Evolutionary conservation across 2,113 vertebrate species (phyloP), one percentile per base, ranked within the genome.

Genomic region (Dicrurus megarhynchus): DNA sequence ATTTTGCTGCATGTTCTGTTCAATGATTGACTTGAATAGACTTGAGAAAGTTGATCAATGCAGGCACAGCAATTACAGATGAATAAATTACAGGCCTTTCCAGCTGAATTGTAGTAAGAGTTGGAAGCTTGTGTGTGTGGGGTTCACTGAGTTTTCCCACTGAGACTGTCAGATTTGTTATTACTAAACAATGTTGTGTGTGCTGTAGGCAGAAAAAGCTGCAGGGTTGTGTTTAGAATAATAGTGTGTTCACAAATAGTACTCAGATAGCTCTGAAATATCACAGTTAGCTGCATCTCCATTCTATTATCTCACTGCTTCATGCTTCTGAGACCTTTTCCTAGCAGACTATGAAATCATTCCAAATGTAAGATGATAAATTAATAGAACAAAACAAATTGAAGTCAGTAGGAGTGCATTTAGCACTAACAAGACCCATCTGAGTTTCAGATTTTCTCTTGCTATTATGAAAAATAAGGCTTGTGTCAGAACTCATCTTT

Each of bases 351-450:
- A 87, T 80, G 84, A 95, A 97, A 93, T 93, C 27, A 73, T 94
- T 95, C 67, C n/a, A 47, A 90, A 89, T 91, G 74, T 79, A 75
- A 95, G 65, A 91, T 61, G 76, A 94, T 94, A 92, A 96, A 94
- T 93, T 96, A 97, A 87, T 87, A 96, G 69, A 95, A 97, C 86
- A 97, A 95, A 96, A 73, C 75, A 95, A 93, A 93, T 75, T 61
- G 64, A 69, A 95, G 65, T 73, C 90, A 81, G 90, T 96, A 89
- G 86, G 92, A 95, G 55, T 92, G 87, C 84, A 74, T 75, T 97
- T 95, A 93, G 49, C 61, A 79, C 61, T 97, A 94, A 96, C 85
- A 94, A 95, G 92, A 84, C 95, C 90, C 94, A 79, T 92, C 84
- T 94, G 95, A 97, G 80, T 94, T 97, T 91, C 94, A 91, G 42